phyloP scores from a whole-genome alignment of 2,113 vertebrate genomes.

The Hirundichthys speculiger region DNA sequence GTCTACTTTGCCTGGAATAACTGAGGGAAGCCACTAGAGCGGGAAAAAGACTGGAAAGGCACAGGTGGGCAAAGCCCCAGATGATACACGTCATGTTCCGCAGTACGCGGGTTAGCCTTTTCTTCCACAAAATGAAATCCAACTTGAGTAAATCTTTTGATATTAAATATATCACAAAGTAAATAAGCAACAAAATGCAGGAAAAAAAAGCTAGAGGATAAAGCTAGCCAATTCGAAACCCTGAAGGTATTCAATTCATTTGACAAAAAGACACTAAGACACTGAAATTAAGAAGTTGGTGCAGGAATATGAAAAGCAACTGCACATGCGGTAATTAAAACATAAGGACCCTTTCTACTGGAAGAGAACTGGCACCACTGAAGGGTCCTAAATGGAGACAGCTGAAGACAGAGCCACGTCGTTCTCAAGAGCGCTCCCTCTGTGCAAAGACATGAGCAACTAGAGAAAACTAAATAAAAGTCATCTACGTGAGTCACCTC shows the following conservation, averaged over 20 bases:
- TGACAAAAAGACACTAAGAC: constrained; percentile 50
- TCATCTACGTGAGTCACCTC: constrained; percentile 28
- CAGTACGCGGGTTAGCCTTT: no score
- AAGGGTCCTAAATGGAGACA: no score
- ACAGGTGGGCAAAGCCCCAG: no score
- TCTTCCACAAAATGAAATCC: no score
- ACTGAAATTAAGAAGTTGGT: constrained; percentile 47
- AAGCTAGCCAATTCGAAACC: no score
- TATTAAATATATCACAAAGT: background rate
- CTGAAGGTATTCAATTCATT: constrained; percentile 47
- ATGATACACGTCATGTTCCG: no score
- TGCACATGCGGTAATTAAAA: constrained; percentile 58
- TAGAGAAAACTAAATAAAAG: constrained; percentile 21
- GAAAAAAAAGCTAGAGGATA: constrained; percentile 13
- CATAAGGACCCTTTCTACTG: constrained; percentile 39
- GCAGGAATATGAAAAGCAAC: constrained; percentile 44
- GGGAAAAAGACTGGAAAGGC: no score
- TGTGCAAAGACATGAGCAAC: no score
- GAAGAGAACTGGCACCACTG: constrained; percentile 13
- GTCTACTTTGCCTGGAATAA: no score
- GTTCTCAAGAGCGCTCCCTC: constrained; percentile 41
- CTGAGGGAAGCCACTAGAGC: no score
- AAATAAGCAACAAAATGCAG: background rate
- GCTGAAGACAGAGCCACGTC: constrained; percentile 42
- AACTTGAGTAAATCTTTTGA: background rate